These are phyloP conservation scores for Gerris lacustris DNA, from an alignment of 2,888 invertebrate genomes.

Conservation along the genomic window DNA sequence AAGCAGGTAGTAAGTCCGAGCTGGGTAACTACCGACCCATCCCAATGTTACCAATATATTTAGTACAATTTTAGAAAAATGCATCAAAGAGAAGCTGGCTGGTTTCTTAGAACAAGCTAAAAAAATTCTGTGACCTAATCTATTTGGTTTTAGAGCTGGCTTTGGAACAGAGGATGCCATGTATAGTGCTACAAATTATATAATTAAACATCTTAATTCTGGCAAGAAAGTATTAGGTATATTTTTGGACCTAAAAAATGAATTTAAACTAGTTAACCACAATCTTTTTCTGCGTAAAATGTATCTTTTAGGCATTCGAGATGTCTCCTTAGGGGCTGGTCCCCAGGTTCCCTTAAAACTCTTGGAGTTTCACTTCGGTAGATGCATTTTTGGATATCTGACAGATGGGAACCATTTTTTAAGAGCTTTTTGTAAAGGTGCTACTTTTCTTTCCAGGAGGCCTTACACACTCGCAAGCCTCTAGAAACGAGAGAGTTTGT, in stretches of 20 bases:
- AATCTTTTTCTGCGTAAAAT: constrained; percentile 12
- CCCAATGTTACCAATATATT: constrained; percentile 10
- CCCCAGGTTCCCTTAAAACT: no score
- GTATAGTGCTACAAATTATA: background rate
- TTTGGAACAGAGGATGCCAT: constrained; percentile 15
- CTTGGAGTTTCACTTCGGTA: no score
- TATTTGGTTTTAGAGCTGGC: constrained; percentile 9
- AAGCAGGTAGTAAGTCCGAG: constrained; percentile 13
- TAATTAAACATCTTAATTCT: background rate
- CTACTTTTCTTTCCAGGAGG: no score
- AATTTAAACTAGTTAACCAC: constrained; percentile 17
- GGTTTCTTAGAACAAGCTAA: background rate
- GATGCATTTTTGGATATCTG: no score
- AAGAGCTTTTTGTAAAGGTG: no score
- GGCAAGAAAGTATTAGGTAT: background rate
- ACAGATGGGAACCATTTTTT: no score
- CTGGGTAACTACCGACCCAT: constrained; percentile 17
- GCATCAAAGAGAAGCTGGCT: constrained; percentile 14
- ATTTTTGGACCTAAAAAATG: constrained; percentile 19
- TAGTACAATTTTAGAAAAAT: constrained; percentile 4
- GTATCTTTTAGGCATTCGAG: constrained; percentile 12
- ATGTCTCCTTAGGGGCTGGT: no score
- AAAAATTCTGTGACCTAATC: constrained; percentile 1
- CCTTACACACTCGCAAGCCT: no score
- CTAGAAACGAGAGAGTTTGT: no score